phyloP scores from a whole-genome alignment of 2,797 vertebrate genomes.

The Microctenopoma stevenorrisi region DNA sequence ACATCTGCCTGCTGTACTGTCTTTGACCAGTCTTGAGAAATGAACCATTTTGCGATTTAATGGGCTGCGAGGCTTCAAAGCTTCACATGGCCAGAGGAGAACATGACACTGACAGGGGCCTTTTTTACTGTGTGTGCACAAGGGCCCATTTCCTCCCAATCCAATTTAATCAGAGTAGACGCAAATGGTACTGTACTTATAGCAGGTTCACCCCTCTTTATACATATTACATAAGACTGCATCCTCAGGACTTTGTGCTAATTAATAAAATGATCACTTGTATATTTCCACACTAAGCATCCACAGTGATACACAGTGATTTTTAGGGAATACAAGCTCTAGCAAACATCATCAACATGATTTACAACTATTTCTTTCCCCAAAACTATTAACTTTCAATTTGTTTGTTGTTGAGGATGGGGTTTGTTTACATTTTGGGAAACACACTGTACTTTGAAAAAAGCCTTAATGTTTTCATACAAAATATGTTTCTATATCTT shows the following conservation, averaged over 20 bases:
- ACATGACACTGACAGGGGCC: no score
- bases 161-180: no score
- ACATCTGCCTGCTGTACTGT: no score
- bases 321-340: constrained; percentile 13
- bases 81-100: no score
- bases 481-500: constrained; percentile 40
- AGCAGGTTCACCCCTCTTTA: neutral
- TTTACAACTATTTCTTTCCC: constrained; percentile 24
- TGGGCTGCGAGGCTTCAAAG: no score
- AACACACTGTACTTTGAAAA: constrained; percentile 30
- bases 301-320: neutral
- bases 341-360: constrained; percentile 25
- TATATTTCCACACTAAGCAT: constrained; percentile 22
- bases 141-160: no score
- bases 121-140: no score
- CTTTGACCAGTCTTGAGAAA: no score
- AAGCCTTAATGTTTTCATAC: constrained; percentile 43
- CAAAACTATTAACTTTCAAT: constrained; percentile 52
- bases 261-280: constrained; percentile 14
- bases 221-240: neutral
- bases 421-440: constrained; percentile 54
- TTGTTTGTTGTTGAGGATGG: constrained; percentile 28
- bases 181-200: no score
- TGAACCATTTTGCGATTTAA: no score
- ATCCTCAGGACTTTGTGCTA: constrained; percentile 2